phyloP scores from a whole-genome alignment of 2,113 vertebrate genomes.

The cat (Felis catus) region F.catus_Fca126_mat1.0 CM031423.1:7839501-7840000 shows the following conservation, averaged over 20 bases:
- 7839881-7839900: background rate
- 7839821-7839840: background rate
- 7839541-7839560: background rate
- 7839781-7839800: background rate
- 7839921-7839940: conserved; percentile 75
- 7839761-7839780: conserved; percentile 60
- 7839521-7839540: background rate
- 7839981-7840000: conserved; percentile 76
- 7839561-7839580: background rate
- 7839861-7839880: conserved; percentile 38
- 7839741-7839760: conserved; percentile 71
- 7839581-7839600: background rate
- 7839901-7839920: conserved; percentile 44
- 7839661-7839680: background rate
- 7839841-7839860: background rate
- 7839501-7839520: background rate
- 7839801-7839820: background rate
- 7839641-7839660: background rate
- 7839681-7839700: conserved; percentile 67
- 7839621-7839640: background rate
- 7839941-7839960: conserved; percentile 79
- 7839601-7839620: background rate
- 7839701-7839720: conserved; percentile 44
- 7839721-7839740: conserved; percentile 49
- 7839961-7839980: conserved; percentile 72